phyloP scores from a whole-genome alignment of 1,140 invertebrate genomes.

The Drosophila rhopaloa region DNA sequence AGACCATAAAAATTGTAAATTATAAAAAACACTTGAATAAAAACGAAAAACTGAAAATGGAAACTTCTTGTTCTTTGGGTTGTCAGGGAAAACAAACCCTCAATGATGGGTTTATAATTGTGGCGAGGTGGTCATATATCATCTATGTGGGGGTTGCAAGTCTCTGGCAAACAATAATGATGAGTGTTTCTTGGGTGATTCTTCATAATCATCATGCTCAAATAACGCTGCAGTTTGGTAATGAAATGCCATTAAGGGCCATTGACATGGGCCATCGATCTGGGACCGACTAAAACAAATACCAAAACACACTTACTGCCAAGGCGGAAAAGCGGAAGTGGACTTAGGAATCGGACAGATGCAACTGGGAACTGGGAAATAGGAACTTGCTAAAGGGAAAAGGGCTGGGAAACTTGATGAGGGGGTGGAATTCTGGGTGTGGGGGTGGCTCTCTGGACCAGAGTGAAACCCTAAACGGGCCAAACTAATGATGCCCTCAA shows the following conservation, averaged over 20 bases:
- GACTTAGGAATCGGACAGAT: constrained; percentile 32
- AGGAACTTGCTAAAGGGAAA: background rate
- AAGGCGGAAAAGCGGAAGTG: constrained; percentile 35
- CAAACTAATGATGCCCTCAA: constrained; percentile 69
- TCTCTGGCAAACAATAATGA: constrained; percentile 50
- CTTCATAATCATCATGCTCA: constrained; percentile 44
- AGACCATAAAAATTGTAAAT: constrained; percentile 60
- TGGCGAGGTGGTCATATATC: constrained; percentile 48
- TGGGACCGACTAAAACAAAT: constrained; percentile 41
- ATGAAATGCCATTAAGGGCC: constrained; percentile 77
- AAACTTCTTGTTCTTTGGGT: constrained; percentile 18
- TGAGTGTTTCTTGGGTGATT: constrained; percentile 54
- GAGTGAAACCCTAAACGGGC: constrained; percentile 45
- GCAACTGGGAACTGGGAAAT: constrained; percentile 15
- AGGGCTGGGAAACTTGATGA: constrained; percentile 19
- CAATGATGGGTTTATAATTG: constrained; percentile 76
- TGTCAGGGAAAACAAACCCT: constrained; percentile 40
- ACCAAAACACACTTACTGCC: constrained; percentile 48
- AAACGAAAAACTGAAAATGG: constrained; percentile 30
- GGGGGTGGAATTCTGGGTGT: constrained; percentile 25
- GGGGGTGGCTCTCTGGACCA: constrained; percentile 60
- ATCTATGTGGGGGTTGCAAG: constrained; percentile 48
- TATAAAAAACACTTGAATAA: constrained; percentile 29
- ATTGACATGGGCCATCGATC: constrained; percentile 80
- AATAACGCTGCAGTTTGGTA: constrained; percentile 59